Percentiles rank a stretch among this genome's conserved stretches.
These are phyloP conservation scores for Clistopyga incitator DNA, from an alignment of 2,888 invertebrate genomes.

Conservation along the genomic window DNA sequence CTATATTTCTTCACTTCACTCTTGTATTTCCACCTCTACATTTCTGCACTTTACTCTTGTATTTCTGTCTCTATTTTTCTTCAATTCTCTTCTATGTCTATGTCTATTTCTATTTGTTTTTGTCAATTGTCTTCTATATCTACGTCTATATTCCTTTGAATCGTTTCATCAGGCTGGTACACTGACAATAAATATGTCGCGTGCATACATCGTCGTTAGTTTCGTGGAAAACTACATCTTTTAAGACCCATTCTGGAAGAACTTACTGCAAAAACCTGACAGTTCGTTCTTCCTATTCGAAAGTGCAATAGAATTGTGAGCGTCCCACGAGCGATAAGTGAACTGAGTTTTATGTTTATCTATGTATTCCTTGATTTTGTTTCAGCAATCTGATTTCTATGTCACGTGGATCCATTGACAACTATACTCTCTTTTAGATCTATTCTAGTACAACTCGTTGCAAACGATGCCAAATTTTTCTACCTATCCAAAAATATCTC, in stretches of 20 bases:
- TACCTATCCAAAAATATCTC: too few relatives aligned
- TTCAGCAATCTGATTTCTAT: constrained; percentile 12
- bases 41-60: constrained; percentile 56
- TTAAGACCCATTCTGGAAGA: too few relatives aligned
- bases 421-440: neutral
- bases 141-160: constrained; percentile 46
- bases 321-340: constrained; percentile 32
- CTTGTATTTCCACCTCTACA: constrained; percentile 43
- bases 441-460: neutral
- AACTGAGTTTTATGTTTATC: constrained; percentile 50
- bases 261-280: neutral
- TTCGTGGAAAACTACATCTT: neutral
- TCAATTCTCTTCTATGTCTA: too few relatives aligned
- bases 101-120: too few relatives aligned
- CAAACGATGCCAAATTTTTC: too few relatives aligned
- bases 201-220: constrained; percentile 35
- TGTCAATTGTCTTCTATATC: constrained; percentile 47
- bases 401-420: constrained; percentile 25
- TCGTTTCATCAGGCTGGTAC: constrained; percentile 25
- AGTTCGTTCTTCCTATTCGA: constrained; percentile 47
- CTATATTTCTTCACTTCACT: constrained; percentile 53
- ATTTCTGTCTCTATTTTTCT: too few relatives aligned
- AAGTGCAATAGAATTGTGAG: constrained; percentile 16
- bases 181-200: constrained; percentile 28
- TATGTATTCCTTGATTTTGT: constrained; percentile 49